phyloP scores from a whole-genome alignment of 2,797 vertebrate genomes.

The Eidolon dupreanum region DNA sequence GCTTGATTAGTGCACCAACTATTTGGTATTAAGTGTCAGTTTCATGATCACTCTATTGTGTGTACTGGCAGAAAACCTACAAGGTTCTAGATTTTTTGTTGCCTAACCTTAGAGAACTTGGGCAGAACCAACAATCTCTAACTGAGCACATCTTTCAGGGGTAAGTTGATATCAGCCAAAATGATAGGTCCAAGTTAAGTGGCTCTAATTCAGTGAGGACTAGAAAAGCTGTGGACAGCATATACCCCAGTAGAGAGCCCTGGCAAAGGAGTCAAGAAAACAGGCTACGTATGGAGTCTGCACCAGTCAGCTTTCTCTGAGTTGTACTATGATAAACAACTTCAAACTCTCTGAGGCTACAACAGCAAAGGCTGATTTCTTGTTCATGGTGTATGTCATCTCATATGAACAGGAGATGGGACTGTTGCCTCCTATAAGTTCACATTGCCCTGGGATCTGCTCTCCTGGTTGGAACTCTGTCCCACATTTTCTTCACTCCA shows the following conservation, averaged over 20 bases:
- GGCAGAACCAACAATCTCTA: background rate
- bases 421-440: background rate
- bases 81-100: background rate
- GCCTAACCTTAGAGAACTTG: background rate
- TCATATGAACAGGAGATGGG: background rate
- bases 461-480: background rate
- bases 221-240: background rate
- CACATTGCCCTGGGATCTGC: background rate
- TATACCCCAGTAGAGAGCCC: background rate
- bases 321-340: background rate
- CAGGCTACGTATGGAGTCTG: background rate
- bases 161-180: background rate
- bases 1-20: background rate
- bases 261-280: background rate
- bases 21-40: background rate
- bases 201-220: background rate
- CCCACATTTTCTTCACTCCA: background rate
- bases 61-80: no score
- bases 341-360: background rate
- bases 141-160: background rate
- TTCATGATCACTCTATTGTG: background rate
- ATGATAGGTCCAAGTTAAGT: background rate
- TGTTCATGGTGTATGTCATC: background rate
- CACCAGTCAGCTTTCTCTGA: background rate
- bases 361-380: background rate